phyloP scores from a whole-genome alignment of 2,113 vertebrate genomes.

The Leucosticte australis region DNA sequence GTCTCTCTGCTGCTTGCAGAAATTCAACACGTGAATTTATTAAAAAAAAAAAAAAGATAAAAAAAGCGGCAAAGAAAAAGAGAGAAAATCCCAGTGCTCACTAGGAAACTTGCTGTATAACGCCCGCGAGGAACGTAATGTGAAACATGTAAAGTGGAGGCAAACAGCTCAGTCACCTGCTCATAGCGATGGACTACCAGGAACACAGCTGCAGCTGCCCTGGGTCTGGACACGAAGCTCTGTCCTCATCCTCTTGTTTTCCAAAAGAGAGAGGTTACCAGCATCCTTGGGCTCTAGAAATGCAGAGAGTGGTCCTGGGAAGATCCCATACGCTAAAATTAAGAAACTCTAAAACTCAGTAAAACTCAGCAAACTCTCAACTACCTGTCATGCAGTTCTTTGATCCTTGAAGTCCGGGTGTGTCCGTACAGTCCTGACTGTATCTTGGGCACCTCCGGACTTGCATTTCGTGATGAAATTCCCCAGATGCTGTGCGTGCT shows the following conservation, averaged over 20 bases:
- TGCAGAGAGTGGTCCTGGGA: not conserved
- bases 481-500: accelerated
- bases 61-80: no score
- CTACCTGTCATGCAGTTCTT: not conserved
- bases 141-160: not conserved
- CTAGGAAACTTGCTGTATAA: not conserved
- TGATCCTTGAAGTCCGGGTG: not conserved
- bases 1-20: not conserved
- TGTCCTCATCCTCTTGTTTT: not conserved
- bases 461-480: accelerated
- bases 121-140: not conserved
- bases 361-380: not conserved
- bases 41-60: not conserved
- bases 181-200: not conserved
- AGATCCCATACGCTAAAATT: not conserved
- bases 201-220: not conserved
- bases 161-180: conserved; percentile 30
- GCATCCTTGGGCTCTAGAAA: not conserved
- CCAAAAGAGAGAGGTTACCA: not conserved
- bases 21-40: not conserved
- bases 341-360: not conserved
- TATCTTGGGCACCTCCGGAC: not conserved
- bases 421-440: not conserved
- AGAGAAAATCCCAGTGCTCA: not conserved
- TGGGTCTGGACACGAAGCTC: not conserved